Base-by-base conservation (phyloP, 2,888 invertebrate genomes). In the Candidula unifasciata region DNA sequence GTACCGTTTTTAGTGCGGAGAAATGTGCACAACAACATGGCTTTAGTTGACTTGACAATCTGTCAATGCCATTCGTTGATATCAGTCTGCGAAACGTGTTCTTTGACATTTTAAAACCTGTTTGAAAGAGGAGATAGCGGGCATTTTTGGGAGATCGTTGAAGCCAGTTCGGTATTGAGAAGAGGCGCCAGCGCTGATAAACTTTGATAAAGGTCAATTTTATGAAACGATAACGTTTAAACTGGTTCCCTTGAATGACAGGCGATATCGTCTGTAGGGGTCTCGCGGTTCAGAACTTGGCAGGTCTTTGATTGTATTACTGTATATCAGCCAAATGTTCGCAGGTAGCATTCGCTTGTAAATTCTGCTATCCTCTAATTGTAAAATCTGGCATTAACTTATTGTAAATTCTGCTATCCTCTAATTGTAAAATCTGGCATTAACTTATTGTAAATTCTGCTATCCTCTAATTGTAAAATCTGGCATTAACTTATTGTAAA, bases 181-280 rank as follows among this genome's bases (percentile, higher is more conserved):
- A 73, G 52, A 73, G 73, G 73, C 73, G 73, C 73, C 73, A 73
- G 73, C 10, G 52, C 52, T 66, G 66, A 68, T 68, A 66, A 68
- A 80, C 54, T 13, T 44, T 69, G 69, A 68, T 69, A 80, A 68
- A 68, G 69, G 80, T 33, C 52, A 68, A 68, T 69, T 44, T 66
- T 69, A 35, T 54, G 54, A 57, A 77, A 60, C 60, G 80, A 68
- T 80, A 68, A 79, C 52, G 52, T 24, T 69, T 52, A 37, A 69
- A 69, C 27, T 69, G 35, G 35, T 27, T 27, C 37, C 37, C 8
- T n/a, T 33, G 37, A 79, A 8, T 71, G 64, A 71, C 52, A 73
- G n/a, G n/a, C 44, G 73, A 73, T 71, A 71, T 21, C 21, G 69
- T 37, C 69, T 71, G 13, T 37, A 10, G 6, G 27, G 24, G 37